These are phyloP conservation scores for Dasyornis broadbenti DNA, from an alignment of 2,113 vertebrate genomes.

Conservation along the genomic window DNA sequence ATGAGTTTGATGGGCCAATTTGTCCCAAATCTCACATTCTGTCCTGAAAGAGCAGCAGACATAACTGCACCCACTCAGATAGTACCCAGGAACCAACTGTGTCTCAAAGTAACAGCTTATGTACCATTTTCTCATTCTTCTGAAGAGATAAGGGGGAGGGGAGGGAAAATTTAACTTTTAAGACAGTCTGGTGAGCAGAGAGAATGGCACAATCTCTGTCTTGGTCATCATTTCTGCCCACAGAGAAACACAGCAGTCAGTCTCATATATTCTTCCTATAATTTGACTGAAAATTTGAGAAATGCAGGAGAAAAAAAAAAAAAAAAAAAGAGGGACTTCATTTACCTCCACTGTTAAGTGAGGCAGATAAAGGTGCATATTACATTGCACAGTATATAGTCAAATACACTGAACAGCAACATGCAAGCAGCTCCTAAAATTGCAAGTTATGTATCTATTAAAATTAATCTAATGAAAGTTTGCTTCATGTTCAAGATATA, in stretches of 20 bases:
- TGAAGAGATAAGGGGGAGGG: neutral
- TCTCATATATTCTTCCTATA: neutral
- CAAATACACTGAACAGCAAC: neutral
- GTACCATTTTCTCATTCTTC: neutral
- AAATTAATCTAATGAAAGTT: neutral
- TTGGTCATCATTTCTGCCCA: neutral
- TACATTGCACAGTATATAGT: neutral
- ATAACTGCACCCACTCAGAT: neutral
- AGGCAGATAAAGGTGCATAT: neutral
- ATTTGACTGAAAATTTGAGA: neutral
- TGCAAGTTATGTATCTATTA: neutral
- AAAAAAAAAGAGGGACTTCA: neutral
- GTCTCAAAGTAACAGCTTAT: neutral
- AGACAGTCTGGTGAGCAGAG: neutral
- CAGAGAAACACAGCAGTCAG: neutral
- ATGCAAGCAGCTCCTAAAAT: neutral
- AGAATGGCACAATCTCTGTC: neutral
- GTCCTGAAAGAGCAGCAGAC: neutral
- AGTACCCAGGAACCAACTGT: neutral
- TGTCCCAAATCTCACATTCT: neutral
- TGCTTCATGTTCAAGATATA: neutral
- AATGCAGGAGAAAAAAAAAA: neutral
- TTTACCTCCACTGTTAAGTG: neutral
- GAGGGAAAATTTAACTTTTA: neutral
- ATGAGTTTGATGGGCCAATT: neutral